Conservation (phyloP, 2,888 invertebrate species). For the Philopedon plagiatum region DNA sequence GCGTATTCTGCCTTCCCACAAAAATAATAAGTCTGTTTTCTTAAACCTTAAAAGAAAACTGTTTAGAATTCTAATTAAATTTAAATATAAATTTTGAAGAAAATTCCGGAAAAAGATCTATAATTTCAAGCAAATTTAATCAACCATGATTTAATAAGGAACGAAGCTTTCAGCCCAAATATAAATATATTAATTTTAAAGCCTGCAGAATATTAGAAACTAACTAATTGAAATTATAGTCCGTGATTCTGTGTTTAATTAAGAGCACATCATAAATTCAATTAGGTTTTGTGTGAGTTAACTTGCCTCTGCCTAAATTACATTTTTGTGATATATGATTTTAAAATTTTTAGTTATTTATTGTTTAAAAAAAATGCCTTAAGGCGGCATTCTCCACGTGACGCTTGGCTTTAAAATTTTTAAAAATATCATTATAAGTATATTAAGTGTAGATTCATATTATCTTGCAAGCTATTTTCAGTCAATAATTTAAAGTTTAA, state of each 20-base stretch:
- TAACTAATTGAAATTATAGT: slow-evolving; percentile 13
- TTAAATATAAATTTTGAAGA: not conserved
- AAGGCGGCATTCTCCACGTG: too few species aligned
- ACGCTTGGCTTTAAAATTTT: too few species aligned
- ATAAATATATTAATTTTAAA: slow-evolving; percentile 19
- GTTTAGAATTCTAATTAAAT: not conserved
- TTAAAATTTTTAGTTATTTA: too few species aligned
- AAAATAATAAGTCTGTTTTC: not conserved
- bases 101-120: slow-evolving; percentile 4
- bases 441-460: too few species aligned
- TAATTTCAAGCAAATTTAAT: slow-evolving; percentile 15
- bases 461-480: too few species aligned
- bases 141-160: slow-evolving; percentile 17
- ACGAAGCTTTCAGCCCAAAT: slow-evolving; percentile 5
- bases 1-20: too few species aligned
- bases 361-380: too few species aligned
- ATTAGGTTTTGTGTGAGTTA: too few species aligned
- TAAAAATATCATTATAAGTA: too few species aligned
- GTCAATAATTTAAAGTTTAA: too few species aligned
- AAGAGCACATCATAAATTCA: not conserved
- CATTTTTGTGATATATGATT: too few species aligned
- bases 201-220: slow-evolving; percentile 9
- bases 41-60: not conserved
- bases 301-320: too few species aligned
- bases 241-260: not conserved